Base-by-base conservation (phyloP, 2,797 vertebrate genomes). In the Bradypodion pumilum region DNA sequence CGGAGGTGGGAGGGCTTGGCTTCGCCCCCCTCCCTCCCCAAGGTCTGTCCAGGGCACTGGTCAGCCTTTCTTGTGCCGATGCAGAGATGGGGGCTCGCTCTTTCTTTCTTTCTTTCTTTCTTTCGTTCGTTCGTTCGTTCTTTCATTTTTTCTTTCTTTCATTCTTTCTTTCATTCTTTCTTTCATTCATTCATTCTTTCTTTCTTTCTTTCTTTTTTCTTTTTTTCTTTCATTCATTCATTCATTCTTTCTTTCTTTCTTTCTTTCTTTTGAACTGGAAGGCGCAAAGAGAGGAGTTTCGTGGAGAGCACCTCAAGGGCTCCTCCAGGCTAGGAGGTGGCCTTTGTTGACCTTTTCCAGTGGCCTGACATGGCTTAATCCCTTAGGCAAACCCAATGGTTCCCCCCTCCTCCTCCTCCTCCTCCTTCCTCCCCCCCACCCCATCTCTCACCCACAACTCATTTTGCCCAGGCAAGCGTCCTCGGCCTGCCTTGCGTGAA, bases 381-480 rank as follows among this genome's bases (percentile, higher is more conserved):
- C 95, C 95, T 96, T 95, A 94, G 91, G 94, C 95, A 96, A 94
- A 95, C 93, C 91, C 92, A 89, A 25, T 27, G 3, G 92, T 90
- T 93, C 88, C 86, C 79, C 92, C 1, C 0, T 5, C 29, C 74
- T 78, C 65, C 81, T 40, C 1, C 90, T 95, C 89, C 87, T 7
- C 42, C 37, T 37, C 37, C 29, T 29, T 32, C 89, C 93, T 89
- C 94, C 93, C 93, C 81, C 84, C 91, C n/a, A n/a, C 90, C 94
- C 21, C 2, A 66, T 10, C 90, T 35, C n/a, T n/a, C n/a, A n/a
- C n/a, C n/a, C n/a, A n/a, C n/a, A n/a, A n/a, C n/a, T n/a, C n/a
- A n/a, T n/a, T n/a, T n/a, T n/a, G n/a, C n/a, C n/a, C n/a, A n/a
- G n/a, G n/a, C n/a, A 19, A 29, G 60, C 25, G 7, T 15, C 5